These are phyloP conservation scores for Manis pentadactyla DNA, from an alignment of 2,797 vertebrate species.

Conservation along the genomic window DNA sequence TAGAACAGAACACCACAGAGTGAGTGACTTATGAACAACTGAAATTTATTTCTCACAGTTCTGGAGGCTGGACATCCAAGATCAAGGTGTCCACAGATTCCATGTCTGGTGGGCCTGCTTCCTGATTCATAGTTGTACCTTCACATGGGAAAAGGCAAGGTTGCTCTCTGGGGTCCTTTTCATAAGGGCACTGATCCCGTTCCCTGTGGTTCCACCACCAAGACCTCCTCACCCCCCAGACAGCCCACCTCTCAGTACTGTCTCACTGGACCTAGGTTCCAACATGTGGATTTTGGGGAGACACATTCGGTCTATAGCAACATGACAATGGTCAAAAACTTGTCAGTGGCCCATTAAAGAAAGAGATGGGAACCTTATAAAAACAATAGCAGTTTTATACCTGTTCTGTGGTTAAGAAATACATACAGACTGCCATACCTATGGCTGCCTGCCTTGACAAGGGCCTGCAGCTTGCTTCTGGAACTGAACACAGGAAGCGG, in stretches of 20 bases:
- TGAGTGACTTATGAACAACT: rapidly evolving
- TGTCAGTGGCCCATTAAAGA: not conserved
- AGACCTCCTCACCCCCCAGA: not conserved
- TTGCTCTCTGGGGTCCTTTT: not conserved
- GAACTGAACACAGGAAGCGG: too few relatives aligned
- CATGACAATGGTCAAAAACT: not conserved
- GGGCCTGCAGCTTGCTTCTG: not conserved
- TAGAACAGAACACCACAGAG: not conserved
- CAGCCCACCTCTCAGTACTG: not conserved
- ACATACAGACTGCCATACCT: not conserved
- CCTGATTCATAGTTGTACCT: not conserved
- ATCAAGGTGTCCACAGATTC: rapidly evolving
- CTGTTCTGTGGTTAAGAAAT: not conserved
- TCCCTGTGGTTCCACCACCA: too few relatives aligned
- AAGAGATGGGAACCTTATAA: not conserved
- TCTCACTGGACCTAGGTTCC: not conserved
- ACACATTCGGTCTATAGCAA: not conserved
- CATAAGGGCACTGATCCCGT: not conserved
- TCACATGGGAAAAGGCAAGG: rapidly evolving
- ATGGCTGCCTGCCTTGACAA: not conserved
- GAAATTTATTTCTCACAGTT: not conserved
- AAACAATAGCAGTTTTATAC: not conserved
- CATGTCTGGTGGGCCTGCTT: not conserved
- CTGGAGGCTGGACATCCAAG: not conserved
- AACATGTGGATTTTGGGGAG: not conserved